Percentiles rank a stretch among this genome's conserved stretches.
phyloP scores from a whole-genome alignment of 64 coral and sea anemone species.

The Porites lutea region DNA sequence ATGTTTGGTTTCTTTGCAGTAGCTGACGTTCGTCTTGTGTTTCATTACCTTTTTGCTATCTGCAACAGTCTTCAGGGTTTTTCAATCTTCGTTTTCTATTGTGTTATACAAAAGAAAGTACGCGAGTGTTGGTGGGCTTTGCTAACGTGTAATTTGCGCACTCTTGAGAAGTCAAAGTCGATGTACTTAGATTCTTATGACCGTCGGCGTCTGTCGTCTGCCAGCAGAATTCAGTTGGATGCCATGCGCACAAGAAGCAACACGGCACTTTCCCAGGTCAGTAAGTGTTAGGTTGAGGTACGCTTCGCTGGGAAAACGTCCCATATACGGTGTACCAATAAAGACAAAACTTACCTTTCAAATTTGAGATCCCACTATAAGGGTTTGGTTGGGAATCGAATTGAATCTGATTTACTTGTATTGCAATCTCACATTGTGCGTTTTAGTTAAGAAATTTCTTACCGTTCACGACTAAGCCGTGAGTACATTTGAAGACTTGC shows the following conservation, averaged over 20 bases:
- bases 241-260: conserved; percentile 74
- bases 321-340: no score
- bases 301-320: no score
- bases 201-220: conserved; percentile 77
- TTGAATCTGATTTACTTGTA: no score
- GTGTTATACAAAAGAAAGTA: conserved; percentile 94
- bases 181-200: conserved; percentile 93
- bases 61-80: conserved; percentile 97
- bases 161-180: conserved; percentile 78
- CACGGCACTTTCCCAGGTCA: conserved; percentile 83
- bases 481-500: no score
- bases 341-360: no score
- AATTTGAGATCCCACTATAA: no score
- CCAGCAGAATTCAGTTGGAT: conserved; percentile 80
- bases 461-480: no score
- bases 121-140: conserved; percentile 92
- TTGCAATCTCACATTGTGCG: no score
- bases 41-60: conserved; percentile 89
- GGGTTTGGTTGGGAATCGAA: no score
- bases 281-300: background rate
- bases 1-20: conserved; percentile 94
- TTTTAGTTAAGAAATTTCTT: no score
- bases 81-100: conserved; percentile 97
- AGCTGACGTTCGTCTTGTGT: conserved; percentile 76
- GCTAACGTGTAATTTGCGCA: conserved; percentile 85